These are phyloP conservation scores for Oplegnathus fasciatus DNA, from an alignment of 2,113 vertebrate species.

Conservation along the genomic window DNA sequence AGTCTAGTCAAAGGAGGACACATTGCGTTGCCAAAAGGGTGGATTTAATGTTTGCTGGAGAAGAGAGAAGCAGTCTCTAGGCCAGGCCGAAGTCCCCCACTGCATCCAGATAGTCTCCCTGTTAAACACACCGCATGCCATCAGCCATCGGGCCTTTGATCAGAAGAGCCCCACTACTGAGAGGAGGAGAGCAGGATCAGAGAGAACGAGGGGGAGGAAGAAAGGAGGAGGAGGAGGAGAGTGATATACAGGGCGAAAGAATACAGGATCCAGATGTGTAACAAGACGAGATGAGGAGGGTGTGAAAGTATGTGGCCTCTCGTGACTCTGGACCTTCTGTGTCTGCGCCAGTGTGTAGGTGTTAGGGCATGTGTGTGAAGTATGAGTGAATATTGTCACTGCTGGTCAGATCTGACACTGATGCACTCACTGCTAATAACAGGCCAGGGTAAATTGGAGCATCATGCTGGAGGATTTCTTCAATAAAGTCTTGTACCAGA, in stretches of 20 bases:
- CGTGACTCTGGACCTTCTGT: conserved; percentile 53
- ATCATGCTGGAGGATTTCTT: neutral
- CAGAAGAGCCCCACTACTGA: conserved; percentile 65
- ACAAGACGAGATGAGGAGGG: conserved; percentile 75
- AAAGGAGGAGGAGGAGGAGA: conserved; percentile 53
- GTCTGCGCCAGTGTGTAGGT: conserved; percentile 27
- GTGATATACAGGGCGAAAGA: conserved; percentile 77
- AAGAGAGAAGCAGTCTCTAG: conserved; percentile 37
- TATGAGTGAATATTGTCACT: conserved; percentile 6
- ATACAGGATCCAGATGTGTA: conserved; percentile 82
- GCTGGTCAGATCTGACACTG: neutral
- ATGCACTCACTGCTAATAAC: neutral
- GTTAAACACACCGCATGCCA: conserved; percentile 73
- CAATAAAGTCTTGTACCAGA: neutral
- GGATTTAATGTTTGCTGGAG: conserved; percentile 19
- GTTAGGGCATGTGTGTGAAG: conserved; percentile 15
- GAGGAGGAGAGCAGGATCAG: conserved; percentile 75
- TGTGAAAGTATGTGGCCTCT: conserved; percentile 76
- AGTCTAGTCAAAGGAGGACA: conserved; percentile 17
- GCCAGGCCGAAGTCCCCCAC: conserved; percentile 39
- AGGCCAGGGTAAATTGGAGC: neutral
- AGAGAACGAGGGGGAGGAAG: conserved; percentile 62
- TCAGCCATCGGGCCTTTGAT: conserved; percentile 75
- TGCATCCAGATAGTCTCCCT: conserved; percentile 53
- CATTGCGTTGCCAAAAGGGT: neutral